A percentile compares a stretch with the other conserved stretches of the same genome.
phyloP scores from a whole-genome alignment of 2,888 invertebrate species.

The Temnothorax rugatulus region DNA sequence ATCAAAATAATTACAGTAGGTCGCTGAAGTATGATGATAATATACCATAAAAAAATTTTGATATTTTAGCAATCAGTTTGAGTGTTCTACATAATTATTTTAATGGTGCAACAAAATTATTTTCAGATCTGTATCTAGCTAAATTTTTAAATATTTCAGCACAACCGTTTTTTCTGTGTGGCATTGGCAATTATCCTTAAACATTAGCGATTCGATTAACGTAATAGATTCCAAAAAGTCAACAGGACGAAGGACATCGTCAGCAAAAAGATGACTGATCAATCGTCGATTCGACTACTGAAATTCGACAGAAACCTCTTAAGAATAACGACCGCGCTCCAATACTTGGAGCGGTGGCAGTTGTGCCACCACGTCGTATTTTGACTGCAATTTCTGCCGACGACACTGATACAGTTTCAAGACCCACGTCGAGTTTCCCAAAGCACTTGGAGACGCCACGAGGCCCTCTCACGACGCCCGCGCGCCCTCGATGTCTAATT shows the following conservation, averaged over 20 bases:
- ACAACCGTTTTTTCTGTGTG: no score
- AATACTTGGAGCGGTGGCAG: conserved; percentile 7
- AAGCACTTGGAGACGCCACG: conserved; percentile 17
- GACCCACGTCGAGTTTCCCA: conserved; percentile 56
- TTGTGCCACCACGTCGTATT: conserved; percentile 35
- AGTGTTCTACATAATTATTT: no score
- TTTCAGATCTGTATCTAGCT: no score
- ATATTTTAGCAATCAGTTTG: no score
- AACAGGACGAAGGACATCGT: background rate
- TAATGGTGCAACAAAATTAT: no score
- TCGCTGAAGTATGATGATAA: no score
- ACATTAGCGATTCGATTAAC: background rate
- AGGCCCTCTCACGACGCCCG: conserved; percentile 38
- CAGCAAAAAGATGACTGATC: background rate
- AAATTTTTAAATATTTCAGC: no score
- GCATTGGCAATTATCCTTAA: background rate
- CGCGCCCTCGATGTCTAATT: conserved; percentile 77
- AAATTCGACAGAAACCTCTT: conserved; percentile 46
- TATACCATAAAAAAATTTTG: no score
- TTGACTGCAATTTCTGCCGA: conserved; percentile 58
- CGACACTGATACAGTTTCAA: conserved; percentile 59
- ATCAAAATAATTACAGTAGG: no score
- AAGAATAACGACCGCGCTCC: conserved; percentile 60
- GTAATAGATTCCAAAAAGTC: background rate
- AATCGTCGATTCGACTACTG: conserved; percentile 21